Evolutionary conservation across 1,140 invertebrate genomes (phyloP), one percentile per base, ranked within the genome.

Genomic region (Drosophila bocki): DNA sequence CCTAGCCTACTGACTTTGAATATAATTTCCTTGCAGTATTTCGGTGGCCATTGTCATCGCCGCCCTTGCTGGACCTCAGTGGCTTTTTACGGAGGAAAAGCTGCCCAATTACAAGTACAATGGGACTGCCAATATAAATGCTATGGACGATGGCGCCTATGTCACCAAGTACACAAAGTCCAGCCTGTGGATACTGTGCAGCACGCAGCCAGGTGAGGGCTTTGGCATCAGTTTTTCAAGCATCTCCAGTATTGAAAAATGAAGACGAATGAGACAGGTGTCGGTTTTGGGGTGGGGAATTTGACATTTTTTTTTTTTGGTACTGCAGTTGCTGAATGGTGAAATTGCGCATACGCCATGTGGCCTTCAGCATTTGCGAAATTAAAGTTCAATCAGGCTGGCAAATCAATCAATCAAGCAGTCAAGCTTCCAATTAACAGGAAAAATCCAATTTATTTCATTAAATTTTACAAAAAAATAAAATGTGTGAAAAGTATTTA

Each of bases 51-150:
- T 93, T 69, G 87, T 93, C 51, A 85, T 93, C 37, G 92, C 92
- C 17, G 91, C 92, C 7, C 22, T 93, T 19, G 92, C 92, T 5
- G 92, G 92, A 9, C 92, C 92, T 26, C 92, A 93, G 33, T 93
- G 92, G 92, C 87, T 93, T 19, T 92, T 91, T 13, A 93, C 92
- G 7, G 92, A 93, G 78, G 92, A 93, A 53, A 93, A 92, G 77
- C 42, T 92, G 22, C 82, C 91, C 45, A 93, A 93, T 67, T 56
- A 50, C 17, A 90, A 91, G 42, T 93, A 92, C 54, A 93, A 93
- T 67, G 92, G 92, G 7, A 93, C 92, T 9, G 81, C 92, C 32
- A 93, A 93, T 41, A 92, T 91, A 33, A 91, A 93, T 75, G 83
- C 78, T 7, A 45, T 84, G 47, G 92, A 93, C 62, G 92, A 93